Evolutionary conservation across 2,888 invertebrate species (phyloP).

Genomic region (Zeuzera pyrina): DNA sequence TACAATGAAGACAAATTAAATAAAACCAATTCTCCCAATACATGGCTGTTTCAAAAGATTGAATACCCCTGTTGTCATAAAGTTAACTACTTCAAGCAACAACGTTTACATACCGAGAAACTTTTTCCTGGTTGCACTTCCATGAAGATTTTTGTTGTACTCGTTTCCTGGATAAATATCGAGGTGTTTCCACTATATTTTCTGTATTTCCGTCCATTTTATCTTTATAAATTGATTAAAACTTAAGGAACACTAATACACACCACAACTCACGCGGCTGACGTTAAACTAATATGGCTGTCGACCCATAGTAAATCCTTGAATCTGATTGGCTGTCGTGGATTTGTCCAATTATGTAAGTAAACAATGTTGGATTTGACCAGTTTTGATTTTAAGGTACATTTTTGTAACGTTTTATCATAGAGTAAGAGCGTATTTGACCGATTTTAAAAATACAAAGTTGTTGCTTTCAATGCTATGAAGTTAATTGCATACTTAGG

Average conservation of each 20-base stretch:
- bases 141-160: background rate
- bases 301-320: background rate
- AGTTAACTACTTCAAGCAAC: constrained; percentile 1
- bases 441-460: background rate
- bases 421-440: background rate
- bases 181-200: constrained; percentile 1
- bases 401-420: background rate
- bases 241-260: background rate
- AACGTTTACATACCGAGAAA: background rate
- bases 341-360: constrained; percentile 1
- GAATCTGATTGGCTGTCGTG: background rate
- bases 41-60: background rate
- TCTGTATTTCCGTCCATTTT: constrained; percentile 1
- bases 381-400: background rate
- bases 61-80: constrained; percentile 1
- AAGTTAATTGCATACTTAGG: constrained; percentile 1
- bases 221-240: background rate
- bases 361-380: background rate
- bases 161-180: background rate
- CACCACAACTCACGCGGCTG: background rate
- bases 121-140: background rate
- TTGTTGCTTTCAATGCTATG: background rate
- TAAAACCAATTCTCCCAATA: no score
- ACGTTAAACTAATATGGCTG: background rate
- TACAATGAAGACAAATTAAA: no score